phyloP scores from a whole-genome alignment of 1,140 invertebrate genomes.

The Drosophila pseudoananassae region DNA sequence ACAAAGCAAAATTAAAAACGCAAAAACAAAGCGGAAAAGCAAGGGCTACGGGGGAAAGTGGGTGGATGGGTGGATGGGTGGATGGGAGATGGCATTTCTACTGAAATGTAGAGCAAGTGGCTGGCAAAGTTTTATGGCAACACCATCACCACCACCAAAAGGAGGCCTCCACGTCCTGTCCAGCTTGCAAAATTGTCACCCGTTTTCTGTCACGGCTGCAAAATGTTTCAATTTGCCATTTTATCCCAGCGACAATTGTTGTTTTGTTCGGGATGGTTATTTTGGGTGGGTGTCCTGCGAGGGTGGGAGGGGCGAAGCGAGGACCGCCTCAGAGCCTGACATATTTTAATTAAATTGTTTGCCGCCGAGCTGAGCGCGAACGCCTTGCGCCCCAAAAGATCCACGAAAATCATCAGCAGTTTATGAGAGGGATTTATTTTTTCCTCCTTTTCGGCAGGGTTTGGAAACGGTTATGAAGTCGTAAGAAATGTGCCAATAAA shows the following conservation, averaged over 20 bases:
- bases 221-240: constrained; percentile 78
- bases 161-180: constrained; percentile 36
- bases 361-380: constrained; percentile 25
- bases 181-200: constrained; percentile 45
- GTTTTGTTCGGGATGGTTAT: constrained; percentile 32
- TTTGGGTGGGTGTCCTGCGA: background rate
- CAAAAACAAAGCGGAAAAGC: constrained; percentile 59
- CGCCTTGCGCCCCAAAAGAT: constrained; percentile 3
- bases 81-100: background rate
- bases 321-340: no score
- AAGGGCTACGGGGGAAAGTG: background rate
- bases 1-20: constrained; percentile 80
- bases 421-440: constrained; percentile 33
- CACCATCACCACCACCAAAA: constrained; percentile 33
- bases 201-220: constrained; percentile 45
- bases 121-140: constrained; percentile 79
- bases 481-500: background rate
- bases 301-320: no score
- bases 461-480: background rate
- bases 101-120: constrained; percentile 73
- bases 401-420: constrained; percentile 31
- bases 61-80: no score
- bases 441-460: background rate
- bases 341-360: constrained; percentile 82
- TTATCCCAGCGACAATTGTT: constrained; percentile 67